phyloP scores from a whole-genome alignment of 2,888 invertebrate species.

The Acanthosepion esculentum region DNA sequence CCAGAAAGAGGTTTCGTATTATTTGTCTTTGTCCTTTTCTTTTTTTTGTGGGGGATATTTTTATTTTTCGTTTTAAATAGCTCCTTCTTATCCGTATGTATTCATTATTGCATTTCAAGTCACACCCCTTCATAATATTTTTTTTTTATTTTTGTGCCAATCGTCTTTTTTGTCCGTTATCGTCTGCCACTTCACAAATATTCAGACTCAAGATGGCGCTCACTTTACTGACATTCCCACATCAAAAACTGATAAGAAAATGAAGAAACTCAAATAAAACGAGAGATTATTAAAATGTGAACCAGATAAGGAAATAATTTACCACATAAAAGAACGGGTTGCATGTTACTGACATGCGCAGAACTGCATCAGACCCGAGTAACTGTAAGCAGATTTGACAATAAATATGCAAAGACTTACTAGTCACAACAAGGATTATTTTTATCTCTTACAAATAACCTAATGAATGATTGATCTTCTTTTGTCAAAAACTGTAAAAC shows the following conservation, averaged over 20 bases:
- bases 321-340: background rate
- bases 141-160: background rate
- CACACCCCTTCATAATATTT: background rate
- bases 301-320: background rate
- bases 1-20: background rate
- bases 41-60: background rate
- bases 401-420: background rate
- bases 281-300: background rate
- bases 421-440: background rate
- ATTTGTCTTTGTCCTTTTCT: background rate
- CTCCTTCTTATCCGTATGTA: background rate
- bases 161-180: background rate
- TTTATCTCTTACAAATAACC: background rate
- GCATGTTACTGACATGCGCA: background rate
- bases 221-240: background rate
- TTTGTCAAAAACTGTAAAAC: background rate
- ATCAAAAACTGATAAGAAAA: background rate
- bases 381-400: background rate
- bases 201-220: background rate
- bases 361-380: background rate
- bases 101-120: background rate
- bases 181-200: constrained; percentile 9
- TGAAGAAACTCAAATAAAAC: background rate
- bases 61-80: background rate
- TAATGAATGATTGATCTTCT: background rate